Base-by-base conservation (phyloP, 2,888 invertebrate genomes). In the Amiota minor region DNA sequence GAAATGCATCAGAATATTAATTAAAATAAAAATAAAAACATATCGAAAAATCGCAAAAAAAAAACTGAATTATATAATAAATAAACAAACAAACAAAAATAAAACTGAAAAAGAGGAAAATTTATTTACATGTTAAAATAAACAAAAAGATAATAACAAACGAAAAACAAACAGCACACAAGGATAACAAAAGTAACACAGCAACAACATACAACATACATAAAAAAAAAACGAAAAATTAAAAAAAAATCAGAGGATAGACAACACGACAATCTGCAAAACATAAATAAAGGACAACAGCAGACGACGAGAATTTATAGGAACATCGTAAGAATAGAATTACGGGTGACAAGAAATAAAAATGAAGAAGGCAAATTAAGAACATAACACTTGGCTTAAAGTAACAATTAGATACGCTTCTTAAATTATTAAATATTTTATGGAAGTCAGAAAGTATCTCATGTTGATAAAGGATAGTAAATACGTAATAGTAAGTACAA, bases 51-150 rank as follows among this genome's bases (percentile, higher is more conserved):
- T 69, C 72, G 23, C 47, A 47, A 62, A 73, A 74, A 75, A 71
- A 70, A 70, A 82, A 83, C 65, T 82, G 81, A 79, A 82, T 80
- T 79, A 73, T 65, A 67, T 56, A 65, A 62, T 69, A 74, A 59
- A 76, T 50, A 72, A 20, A 55, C 59, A 20, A 71, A 62, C 49
- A 74, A 72, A 68, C 71, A 35, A 23, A 70, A 70, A 71, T 72
- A 49, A 67, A 47, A 3, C 35, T 35, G 23, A 35, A 35, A 35
- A 35, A 35, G 6, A 35, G 35, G 35, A 3, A 35, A 35, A 35
- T 35, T 35, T 35, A 35, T 35, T 35, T 35, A 35, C 35, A 35
- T 35, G 6, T 35, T 35, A 35, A 35, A 35, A 35, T 35, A 35
- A 35, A 61, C 70, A 65, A 71, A 74, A 65, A 76, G 56, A 74